Evolutionary conservation across 2,888 invertebrate genomes (phyloP).

Genomic region (Kryphioiulus occultus): DNA sequence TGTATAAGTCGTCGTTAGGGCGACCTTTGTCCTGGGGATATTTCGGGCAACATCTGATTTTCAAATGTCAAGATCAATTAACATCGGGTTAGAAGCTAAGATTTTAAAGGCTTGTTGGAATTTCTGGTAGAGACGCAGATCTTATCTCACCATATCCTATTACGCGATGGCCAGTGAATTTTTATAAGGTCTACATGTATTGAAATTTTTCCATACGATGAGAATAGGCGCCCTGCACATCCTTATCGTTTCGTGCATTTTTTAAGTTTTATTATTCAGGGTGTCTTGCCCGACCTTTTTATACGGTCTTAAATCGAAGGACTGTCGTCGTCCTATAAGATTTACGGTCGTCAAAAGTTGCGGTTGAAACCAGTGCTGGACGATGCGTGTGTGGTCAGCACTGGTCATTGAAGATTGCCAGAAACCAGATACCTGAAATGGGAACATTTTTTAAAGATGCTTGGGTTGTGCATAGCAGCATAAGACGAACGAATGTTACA

Average conservation of each 20-base stretch:
- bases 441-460: too few relatives aligned
- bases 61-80: constrained; percentile 35
- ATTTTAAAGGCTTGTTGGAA: constrained; percentile 20
- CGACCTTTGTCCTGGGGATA: background rate
- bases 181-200: background rate
- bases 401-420: background rate
- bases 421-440: background rate
- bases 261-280: background rate
- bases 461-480: too few relatives aligned
- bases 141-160: constrained; percentile 13
- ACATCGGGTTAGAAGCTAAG: background rate
- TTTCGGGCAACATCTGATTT: constrained; percentile 17
- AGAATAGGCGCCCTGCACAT: background rate
- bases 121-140: background rate
- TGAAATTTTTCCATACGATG: background rate
- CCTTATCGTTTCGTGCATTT: constrained; percentile 20
- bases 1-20: background rate
- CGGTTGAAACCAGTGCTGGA: background rate
- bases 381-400: background rate
- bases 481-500: background rate
- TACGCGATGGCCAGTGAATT: constrained; percentile 11
- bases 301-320: constrained; percentile 26
- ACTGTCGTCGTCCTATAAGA: background rate
- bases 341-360: background rate
- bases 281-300: background rate